Percentiles rank a stretch among this genome's conserved stretches.
phyloP scores from a whole-genome alignment of 2,888 invertebrate genomes.

The Eristalis intricaria region DNA sequence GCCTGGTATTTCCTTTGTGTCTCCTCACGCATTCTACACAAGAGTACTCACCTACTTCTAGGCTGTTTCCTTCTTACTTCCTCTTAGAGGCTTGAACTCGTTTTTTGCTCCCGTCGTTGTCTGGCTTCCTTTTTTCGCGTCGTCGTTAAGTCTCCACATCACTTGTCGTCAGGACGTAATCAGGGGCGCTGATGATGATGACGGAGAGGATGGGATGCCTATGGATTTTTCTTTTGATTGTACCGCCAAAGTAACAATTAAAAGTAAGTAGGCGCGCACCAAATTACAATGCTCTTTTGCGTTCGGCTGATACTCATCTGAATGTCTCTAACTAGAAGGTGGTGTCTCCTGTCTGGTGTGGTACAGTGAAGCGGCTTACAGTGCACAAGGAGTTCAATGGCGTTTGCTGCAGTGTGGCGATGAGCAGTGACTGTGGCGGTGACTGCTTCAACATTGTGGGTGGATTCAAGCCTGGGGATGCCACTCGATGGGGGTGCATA shows the following conservation, averaged over 20 bases:
- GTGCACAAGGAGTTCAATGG: slow-evolving; percentile 54
- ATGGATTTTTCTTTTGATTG: slow-evolving; percentile 54
- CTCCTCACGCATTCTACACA: not conserved
- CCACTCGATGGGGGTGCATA: slow-evolving; percentile 24
- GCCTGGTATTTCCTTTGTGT: slow-evolving; percentile 23
- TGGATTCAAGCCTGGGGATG: slow-evolving; percentile 12
- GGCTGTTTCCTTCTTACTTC: slow-evolving; percentile 2
- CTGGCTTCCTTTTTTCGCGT: slow-evolving; percentile 50
- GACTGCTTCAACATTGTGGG: not conserved
- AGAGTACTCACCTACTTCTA: slow-evolving; percentile 63
- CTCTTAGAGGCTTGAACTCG: not conserved
- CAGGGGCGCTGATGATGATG: slow-evolving; percentile 5
- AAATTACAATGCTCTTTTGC: slow-evolving; percentile 66
- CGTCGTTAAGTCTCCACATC: slow-evolving; percentile 40
- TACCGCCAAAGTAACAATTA: slow-evolving; percentile 70
- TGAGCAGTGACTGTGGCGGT: slow-evolving; percentile 9
- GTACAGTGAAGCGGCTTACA: slow-evolving; percentile 7
- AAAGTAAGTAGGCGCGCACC: slow-evolving; percentile 69
- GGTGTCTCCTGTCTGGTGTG: not conserved
- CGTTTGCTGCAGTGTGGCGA: slow-evolving; percentile 35
- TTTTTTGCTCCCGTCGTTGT: slow-evolving; percentile 15
- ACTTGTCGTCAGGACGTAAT: slow-evolving; percentile 18
- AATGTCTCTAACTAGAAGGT: not conserved
- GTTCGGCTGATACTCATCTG: not conserved
- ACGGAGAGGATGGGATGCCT: slow-evolving; percentile 15